Evolutionary conservation across 2,888 invertebrate genomes (phyloP).

Genomic region (Drosophila niveifrons): DNA sequence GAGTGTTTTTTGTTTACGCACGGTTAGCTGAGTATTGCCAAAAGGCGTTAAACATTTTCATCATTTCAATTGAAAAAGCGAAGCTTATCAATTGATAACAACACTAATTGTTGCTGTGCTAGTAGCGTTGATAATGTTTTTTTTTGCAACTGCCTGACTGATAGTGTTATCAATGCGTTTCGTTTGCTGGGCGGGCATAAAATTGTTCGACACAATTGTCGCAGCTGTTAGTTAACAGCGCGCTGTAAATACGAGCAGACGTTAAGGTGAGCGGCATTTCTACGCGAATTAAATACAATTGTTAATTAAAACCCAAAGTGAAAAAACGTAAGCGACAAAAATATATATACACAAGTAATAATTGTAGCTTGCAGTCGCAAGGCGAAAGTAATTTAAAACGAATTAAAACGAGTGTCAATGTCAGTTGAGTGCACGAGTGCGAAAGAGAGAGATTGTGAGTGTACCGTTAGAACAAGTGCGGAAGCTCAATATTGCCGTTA

Average conservation of each 20-base stretch:
- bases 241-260: slow-evolving; percentile 44
- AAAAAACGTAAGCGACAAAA: not conserved
- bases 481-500: slow-evolving; percentile 68
- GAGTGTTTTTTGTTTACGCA: slow-evolving; percentile 26
- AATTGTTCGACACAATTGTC: slow-evolving; percentile 25
- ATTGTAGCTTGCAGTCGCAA: not conserved
- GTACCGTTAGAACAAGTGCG: slow-evolving; percentile 73
- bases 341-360: not conserved
- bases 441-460: slow-evolving; percentile 10
- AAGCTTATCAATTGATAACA: slow-evolving; percentile 13
- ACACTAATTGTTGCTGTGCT: slow-evolving; percentile 26
- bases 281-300: slow-evolving; percentile 9
- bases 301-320: slow-evolving; percentile 14
- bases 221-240: slow-evolving; percentile 55
- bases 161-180: slow-evolving; percentile 18
- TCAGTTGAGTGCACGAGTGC: slow-evolving; percentile 12
- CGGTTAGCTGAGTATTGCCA: slow-evolving; percentile 24
- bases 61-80: slow-evolving; percentile 20
- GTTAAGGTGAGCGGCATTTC: slow-evolving; percentile 31
- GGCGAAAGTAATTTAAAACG: slow-evolving; percentile 28
- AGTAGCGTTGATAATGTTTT: not conserved
- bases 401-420: slow-evolving; percentile 51
- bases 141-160: slow-evolving; percentile 6
- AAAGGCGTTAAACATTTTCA: slow-evolving; percentile 35
- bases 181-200: slow-evolving; percentile 29